Conservation (phyloP, 2,113 vertebrate genomes). For the Dasyprocta punctata region DNA sequence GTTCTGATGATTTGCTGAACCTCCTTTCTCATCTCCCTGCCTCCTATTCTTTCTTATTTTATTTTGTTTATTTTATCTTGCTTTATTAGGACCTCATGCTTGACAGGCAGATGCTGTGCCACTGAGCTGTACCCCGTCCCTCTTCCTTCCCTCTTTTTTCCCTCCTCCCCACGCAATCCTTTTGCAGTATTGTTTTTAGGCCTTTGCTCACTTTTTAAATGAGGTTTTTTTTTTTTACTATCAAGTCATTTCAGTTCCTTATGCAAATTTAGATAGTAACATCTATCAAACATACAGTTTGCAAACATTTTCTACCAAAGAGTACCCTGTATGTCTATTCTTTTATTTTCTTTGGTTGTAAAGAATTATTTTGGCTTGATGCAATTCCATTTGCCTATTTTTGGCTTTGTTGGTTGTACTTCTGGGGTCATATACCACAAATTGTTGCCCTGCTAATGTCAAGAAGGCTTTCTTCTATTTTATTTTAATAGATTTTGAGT, state of each 20-base stretch:
- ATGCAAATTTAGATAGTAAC: neutral
- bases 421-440: neutral
- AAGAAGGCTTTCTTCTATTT: neutral
- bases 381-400: neutral
- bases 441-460: neutral
- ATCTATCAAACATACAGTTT: neutral
- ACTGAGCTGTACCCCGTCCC: no score
- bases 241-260: neutral
- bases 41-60: neutral
- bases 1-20: neutral
- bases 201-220: neutral
- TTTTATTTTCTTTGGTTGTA: neutral
- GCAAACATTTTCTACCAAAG: neutral
- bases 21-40: neutral
- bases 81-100: no score
- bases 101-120: no score
- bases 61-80: no score
- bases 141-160: neutral
- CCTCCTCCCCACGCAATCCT: neutral
- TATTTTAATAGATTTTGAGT: neutral
- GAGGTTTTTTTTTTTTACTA: neutral
- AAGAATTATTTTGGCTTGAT: neutral
- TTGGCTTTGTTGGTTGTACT: neutral
- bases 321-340: neutral
- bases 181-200: neutral